Evolutionary conservation across 2,113 vertebrate species (phyloP), one percentile per base, ranked within the genome.

Genomic region (Salvelinus fontinalis): DNA sequence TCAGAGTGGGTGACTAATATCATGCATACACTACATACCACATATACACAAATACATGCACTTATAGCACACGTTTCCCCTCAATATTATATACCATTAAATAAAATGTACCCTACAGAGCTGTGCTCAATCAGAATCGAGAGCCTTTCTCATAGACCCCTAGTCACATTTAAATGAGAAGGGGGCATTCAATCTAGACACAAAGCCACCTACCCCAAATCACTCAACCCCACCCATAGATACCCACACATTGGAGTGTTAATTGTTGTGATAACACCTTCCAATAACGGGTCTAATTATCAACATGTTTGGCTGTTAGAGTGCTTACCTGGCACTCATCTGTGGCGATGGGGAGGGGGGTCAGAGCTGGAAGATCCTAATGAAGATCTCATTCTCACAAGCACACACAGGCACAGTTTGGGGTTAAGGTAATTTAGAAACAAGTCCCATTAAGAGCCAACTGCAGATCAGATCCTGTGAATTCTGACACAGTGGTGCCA

Each of bases 221-320:
- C 59, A 7, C 2, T 31, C 18, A 31, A 16, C 14, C 6, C 26
- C 34, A 22, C 29, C 13, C 7, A 65, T 26, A 31, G 31, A 22
- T 71, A 64, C 49, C 68, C 27, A 66, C 78, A n/a, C 86, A 88
- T 90, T 84, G 79, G 85, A 87, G 89, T 91, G 90, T 92, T 92
- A 93, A 93, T 93, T 91, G 91, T 92, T 92, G 87, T 88, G 88
- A 91, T 91, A 86, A 88, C 90, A 92, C 92, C 85, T 91, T 89
- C 83, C 86, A 86, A 89, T 88, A 90, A 90, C 91, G 85, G 76
- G 86, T 85, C 87, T 92, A 91, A 91, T 91, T 89, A 92, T 92
- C 90, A 88, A 90, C 91, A 91, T 89, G 86, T 89, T 87, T 91
- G 89, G 85, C 84, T 88, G 90, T 81, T 20, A 73, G 84, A 87